Percentiles rank a stretch among this genome's conserved stretches.
These are phyloP conservation scores for Cinclus mexicanus DNA, from an alignment of 2,113 vertebrate species.

Conservation along the genomic window DNA sequence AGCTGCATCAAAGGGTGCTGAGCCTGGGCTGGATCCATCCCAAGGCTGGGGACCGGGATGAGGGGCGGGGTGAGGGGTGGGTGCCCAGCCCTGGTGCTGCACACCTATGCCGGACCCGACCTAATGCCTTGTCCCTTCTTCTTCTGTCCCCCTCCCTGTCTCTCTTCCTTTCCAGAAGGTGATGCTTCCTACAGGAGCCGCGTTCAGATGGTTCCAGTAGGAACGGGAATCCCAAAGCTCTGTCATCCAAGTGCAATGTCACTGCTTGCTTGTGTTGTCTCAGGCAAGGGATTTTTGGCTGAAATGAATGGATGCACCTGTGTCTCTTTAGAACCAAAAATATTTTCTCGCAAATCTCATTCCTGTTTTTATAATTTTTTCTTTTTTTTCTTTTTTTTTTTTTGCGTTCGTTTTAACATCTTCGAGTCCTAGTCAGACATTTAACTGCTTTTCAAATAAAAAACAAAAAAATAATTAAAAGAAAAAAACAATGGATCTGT, in stretches of 20 bases:
- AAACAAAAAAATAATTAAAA: constrained; percentile 54
- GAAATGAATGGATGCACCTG: constrained; percentile 97
- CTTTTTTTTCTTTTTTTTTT: constrained; percentile 75
- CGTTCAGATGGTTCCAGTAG: constrained; percentile 99
- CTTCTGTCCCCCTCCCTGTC: constrained; percentile 65
- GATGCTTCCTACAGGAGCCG: constrained; percentile 98
- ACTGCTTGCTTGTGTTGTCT: constrained; percentile 93
- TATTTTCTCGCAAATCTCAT: constrained; percentile 96
- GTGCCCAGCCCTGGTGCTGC: neutral
- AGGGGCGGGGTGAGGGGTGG: accelerated
- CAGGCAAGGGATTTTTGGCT: constrained; percentile 95
- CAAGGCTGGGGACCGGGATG: accelerated
- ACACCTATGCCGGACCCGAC: neutral
- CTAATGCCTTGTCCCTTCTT: constrained; percentile 58
- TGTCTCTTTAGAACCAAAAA: constrained; percentile 99
- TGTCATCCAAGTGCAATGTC: constrained; percentile 98
- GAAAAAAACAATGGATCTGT: constrained; percentile 88
- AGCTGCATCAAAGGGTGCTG: neutral
- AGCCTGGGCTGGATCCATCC: neutral
- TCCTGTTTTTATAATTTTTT: constrained; percentile 97
- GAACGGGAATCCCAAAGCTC: constrained; percentile 93
- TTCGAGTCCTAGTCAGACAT: constrained; percentile 76
- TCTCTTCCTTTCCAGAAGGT: constrained; percentile 93
- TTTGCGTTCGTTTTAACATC: constrained; percentile 83
- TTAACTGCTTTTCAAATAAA: constrained; percentile 82